Evolutionary conservation across 1,140 invertebrate species (phyloP), one percentile per base, ranked within the genome.

Genomic region (Asbolus verrucosus): DNA sequence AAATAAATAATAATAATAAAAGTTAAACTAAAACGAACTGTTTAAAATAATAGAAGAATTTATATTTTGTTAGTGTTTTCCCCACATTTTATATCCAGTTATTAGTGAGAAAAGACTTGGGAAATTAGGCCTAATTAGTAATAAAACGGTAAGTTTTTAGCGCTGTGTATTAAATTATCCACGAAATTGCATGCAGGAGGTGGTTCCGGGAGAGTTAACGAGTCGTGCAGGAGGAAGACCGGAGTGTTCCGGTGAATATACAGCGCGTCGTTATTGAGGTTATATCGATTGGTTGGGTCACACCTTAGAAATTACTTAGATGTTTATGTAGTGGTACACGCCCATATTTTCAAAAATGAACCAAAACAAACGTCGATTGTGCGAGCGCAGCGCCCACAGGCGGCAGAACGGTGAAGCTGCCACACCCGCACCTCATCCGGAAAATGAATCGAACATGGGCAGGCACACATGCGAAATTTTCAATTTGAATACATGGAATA

Each of bases 341-440:
- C 73, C 73, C 73, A 73, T 71, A 61, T 73, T 75, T 71, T 70
- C 65, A 69, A 73, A 75, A 73, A 73, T 68, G 59, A 60, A 75
- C 69, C 71, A 70, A 75, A 73, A 75, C 69, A 71, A 66, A 68
- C 39, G 65, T 71, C 69, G 70, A 74, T 69, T 33, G 69, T 63
- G 62, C 46, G 31, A 65, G 16, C n/a, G 59, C 21, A 19, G 61
- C 59, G 59, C 24, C 54, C 39, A 38, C 43, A 24, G 30, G 21
- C 65, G 69, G 39, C 39, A 6, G 16, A 19, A 38, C 11, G 24
- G 24, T 19, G 31, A 38, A 66, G 11, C 59, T 14, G 69, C 68
- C 67, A 69, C 66, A 61, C 61, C 65, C 66, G 50, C 62, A 33
- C 11, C 66, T 33, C 16, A 30, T n/a, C n/a, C n/a, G n/a, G n/a